Evolutionary conservation across 2,888 invertebrate genomes (phyloP), one percentile per base, ranked within the genome.

Genomic region (Xanthia icteritia): DNA sequence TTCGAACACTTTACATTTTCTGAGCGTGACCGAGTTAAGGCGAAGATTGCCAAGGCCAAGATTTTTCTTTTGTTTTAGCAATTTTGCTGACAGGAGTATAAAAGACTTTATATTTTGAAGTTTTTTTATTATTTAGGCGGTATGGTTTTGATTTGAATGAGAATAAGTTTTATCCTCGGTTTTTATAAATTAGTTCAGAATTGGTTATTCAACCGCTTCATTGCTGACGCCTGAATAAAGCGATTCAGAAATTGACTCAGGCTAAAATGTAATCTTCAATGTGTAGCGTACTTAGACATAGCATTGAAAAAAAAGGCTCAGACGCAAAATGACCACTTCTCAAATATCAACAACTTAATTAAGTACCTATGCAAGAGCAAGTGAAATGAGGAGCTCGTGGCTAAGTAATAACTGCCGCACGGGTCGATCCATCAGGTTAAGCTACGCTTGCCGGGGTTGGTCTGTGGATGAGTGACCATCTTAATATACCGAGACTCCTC

Each of bases 1-100:
- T 90, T 89, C 84, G 87, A 90, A 90, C 89, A 86, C 82, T 84
- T 86, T 82, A 83, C 86, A 89, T 84, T 89, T 89, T 85, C 77
- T 72, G 76, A 77, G 90, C 87, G 87, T 85, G 87, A 85, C 80
- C 72, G 63, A 72, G 63, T 76, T 81, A 63, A 73, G 60, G 61
- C 77, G n/a, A n/a, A n/a, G n/a, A n/a, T n/a, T n/a, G n/a, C n/a
- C n/a, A 81, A 77, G 74, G 72, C 45, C 48, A 66, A 45, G 61
- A 68, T 64, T 56, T 79, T 69, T 73, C 78, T 80, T 77, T 79
- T 80, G 77, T 68, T 82, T 63, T 45, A 58, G 48, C 23, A 15
- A 77, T 81, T 73, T 75, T 79, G 17, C 36, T n/a, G 54, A 20
- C n/a, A 36, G 61, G 31, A 64, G 36, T 73, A 56, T 66, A 67